A percentile compares a stretch with the other conserved stretches of the same genome.
phyloP scores from a whole-genome alignment of 2,113 vertebrate genomes.

The Podarcis raffonei region DNA sequence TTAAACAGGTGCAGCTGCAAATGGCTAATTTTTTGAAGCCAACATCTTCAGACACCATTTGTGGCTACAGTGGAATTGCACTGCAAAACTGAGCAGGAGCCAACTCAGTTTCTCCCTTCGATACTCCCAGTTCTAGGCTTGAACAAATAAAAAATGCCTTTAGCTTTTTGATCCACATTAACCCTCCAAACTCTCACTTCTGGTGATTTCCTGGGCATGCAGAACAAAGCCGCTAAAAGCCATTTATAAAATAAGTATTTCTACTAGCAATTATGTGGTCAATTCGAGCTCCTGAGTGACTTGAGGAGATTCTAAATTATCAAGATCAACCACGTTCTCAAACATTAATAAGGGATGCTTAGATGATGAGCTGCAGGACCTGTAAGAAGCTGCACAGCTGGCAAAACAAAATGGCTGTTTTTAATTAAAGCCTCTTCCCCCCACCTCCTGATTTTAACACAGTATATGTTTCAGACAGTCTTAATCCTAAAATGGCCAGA shows the following conservation, averaged over 20 bases:
- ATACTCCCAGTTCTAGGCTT: background rate
- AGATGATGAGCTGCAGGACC: background rate
- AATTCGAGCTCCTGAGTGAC: background rate
- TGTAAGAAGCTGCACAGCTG: conserved; percentile 5
- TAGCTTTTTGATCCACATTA: fast-evolving
- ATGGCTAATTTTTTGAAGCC: background rate
- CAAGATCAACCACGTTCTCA: background rate
- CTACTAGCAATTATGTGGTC: background rate
- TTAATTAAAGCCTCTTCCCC: background rate
- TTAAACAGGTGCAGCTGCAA: background rate
- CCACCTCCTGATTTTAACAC: background rate
- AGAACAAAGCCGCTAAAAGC: background rate
- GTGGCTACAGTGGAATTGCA: background rate
- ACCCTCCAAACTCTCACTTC: background rate
- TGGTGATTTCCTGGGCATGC: background rate
- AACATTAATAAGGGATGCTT: conserved; percentile 1
- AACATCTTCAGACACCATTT: too few relatives aligned
- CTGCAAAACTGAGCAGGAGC: background rate
- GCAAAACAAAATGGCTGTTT: conserved; percentile 28
- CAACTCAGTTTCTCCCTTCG: background rate
- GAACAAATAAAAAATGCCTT: background rate
- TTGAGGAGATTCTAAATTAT: background rate
- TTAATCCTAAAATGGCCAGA: conserved; percentile 7
- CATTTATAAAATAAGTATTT: background rate
- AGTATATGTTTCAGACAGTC: conserved; percentile 1